Conservation (phyloP, 2,888 invertebrate species). For the Apodemia hepburni region DNA sequence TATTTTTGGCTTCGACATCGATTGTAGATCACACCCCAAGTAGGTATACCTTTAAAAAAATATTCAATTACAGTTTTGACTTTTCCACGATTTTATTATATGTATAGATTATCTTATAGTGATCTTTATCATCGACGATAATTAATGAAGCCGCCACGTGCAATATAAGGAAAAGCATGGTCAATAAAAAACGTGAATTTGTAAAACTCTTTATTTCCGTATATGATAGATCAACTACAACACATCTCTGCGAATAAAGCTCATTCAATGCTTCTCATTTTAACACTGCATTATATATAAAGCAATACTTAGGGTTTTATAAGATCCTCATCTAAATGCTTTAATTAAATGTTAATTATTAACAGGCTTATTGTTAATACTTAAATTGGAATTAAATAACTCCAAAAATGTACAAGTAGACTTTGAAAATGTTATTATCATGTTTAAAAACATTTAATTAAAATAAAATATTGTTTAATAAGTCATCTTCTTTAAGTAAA, state of each 20-base stretch:
- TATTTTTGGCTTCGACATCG: too few species aligned
- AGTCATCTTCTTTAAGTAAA: neutral
- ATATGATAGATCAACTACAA: slow-evolving; percentile 65
- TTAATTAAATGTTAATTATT: neutral
- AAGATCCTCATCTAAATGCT: neutral
- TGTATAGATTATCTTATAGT: too few species aligned
- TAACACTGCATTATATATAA: slow-evolving; percentile 53
- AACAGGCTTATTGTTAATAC: neutral
- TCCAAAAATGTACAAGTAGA: slow-evolving; percentile 1
- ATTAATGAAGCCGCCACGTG: neutral
- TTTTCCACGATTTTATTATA: too few species aligned
- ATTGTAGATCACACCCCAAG: too few species aligned
- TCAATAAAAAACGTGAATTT: slow-evolving; percentile 34
- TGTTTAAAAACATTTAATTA: neutral
- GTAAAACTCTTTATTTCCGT: slow-evolving; percentile 55
- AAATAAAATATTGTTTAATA: too few species aligned
- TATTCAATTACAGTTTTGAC: too few species aligned
- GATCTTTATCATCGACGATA: too few species aligned
- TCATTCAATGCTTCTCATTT: slow-evolving; percentile 41
- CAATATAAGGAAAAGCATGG: neutral
- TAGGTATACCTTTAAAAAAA: too few species aligned
- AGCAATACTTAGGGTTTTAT: slow-evolving; percentile 34
- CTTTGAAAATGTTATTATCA: neutral
- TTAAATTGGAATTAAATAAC: neutral
- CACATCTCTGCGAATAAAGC: slow-evolving; percentile 56